phyloP scores from a whole-genome alignment of 2,888 invertebrate genomes.

The Diarsia rubi region DNA sequence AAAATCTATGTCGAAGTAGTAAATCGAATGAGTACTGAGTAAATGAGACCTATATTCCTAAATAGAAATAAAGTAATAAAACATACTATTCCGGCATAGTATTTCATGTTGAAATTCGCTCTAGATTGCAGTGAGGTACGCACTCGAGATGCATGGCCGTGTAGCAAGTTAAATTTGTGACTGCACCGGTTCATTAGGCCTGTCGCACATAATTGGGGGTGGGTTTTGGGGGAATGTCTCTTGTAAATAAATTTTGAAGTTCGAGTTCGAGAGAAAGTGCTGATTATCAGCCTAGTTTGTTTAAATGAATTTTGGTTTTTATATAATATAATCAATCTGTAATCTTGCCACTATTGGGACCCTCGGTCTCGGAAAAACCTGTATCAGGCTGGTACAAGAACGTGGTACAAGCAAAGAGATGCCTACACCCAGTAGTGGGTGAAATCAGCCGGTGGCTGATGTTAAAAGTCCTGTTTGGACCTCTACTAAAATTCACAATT shows the following conservation, averaged over 20 bases:
- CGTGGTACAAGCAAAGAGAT: not conserved
- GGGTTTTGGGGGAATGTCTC: too few relatives aligned
- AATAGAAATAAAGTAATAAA: constrained; percentile 61
- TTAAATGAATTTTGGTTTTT: too few relatives aligned
- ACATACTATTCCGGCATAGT: constrained; percentile 64
- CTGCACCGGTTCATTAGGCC: constrained; percentile 35
- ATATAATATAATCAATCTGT: not conserved
- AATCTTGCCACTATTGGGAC: not conserved
- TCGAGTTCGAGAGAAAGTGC: too few relatives aligned
- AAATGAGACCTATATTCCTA: constrained; percentile 46
- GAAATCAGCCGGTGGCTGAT: not conserved
- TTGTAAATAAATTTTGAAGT: too few relatives aligned
- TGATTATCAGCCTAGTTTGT: too few relatives aligned
- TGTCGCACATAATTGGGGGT: not conserved
- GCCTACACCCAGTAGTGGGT: not conserved
- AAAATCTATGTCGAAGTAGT: constrained; percentile 36
- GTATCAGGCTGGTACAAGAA: not conserved
- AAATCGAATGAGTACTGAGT: constrained; percentile 28
- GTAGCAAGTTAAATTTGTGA: constrained; percentile 68
- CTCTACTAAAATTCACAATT: not conserved
- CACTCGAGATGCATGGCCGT: constrained; percentile 62
- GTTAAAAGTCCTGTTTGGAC: not conserved
- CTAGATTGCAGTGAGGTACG: constrained; percentile 60
- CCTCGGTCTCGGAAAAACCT: not conserved
- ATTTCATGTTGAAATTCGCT: constrained; percentile 67